Evolutionary conservation across 2,113 vertebrate species (phyloP).

Genomic region (Zeus faber): DNA sequence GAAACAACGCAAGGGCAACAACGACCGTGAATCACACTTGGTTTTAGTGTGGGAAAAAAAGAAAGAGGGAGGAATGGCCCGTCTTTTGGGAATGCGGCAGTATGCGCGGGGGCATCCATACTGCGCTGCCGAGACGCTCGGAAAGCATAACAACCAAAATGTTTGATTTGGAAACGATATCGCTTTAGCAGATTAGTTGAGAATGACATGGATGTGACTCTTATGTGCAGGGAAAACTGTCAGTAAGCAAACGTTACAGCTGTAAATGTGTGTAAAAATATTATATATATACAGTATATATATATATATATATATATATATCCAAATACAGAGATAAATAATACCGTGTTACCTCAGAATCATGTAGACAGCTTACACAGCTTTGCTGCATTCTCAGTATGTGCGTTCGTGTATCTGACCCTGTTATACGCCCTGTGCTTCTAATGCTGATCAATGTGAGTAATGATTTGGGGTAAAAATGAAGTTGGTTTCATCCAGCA

Average conservation of each 20-base stretch:
- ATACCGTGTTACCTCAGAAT: too few species aligned
- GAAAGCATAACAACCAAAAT: constrained; percentile 47
- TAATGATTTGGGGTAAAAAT: not conserved
- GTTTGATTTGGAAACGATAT: constrained; percentile 49
- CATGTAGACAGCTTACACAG: too few species aligned
- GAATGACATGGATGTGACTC: constrained; percentile 40
- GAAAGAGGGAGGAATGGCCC: constrained; percentile 48
- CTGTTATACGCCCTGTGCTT: not conserved
- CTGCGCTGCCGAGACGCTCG: constrained; percentile 53
- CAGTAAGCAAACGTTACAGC: not conserved
- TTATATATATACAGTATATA: too few species aligned
- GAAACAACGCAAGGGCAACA: constrained; percentile 53
- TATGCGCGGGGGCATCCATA: constrained; percentile 62
- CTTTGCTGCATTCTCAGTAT: too few species aligned
- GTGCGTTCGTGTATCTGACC: too few species aligned
- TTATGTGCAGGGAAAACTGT: not conserved
- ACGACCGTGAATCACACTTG: constrained; percentile 26
- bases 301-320: too few species aligned
- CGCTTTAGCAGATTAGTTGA: constrained; percentile 64
- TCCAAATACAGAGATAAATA: too few species aligned
- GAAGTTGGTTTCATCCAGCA: too few species aligned
- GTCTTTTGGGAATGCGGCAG: constrained; percentile 63
- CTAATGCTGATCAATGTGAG: not conserved
- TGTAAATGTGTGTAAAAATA: too few species aligned
- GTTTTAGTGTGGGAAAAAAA: not conserved